A percentile compares a stretch with the other conserved stretches of the same genome.
phyloP scores from a whole-genome alignment of 2,888 invertebrate species.

The Drosophila paracracens region DNA sequence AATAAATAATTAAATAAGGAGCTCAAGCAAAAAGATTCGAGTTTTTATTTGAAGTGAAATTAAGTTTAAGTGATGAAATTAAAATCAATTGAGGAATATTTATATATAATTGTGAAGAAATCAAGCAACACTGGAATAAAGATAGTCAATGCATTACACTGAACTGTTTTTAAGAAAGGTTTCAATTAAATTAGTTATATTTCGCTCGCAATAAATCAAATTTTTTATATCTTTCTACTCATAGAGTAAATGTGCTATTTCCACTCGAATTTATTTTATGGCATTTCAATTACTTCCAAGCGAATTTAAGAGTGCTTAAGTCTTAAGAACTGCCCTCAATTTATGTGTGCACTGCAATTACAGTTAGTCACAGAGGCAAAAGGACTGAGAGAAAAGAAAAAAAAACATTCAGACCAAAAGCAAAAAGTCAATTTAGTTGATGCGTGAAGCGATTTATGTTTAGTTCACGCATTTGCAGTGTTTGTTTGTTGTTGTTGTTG shows the following conservation, averaged over 20 bases:
- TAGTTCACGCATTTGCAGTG: slow-evolving; percentile 56
- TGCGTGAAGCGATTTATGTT: slow-evolving; percentile 73
- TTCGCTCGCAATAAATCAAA: not conserved
- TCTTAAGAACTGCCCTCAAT: slow-evolving; percentile 16
- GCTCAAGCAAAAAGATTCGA: not conserved
- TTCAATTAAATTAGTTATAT: not conserved
- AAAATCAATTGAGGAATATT: not conserved
- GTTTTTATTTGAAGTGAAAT: not conserved
- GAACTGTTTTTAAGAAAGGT: not conserved
- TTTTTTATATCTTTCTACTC: not conserved
- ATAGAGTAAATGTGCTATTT: not conserved
- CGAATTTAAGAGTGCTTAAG: slow-evolving; percentile 15
- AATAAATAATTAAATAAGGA: not conserved
- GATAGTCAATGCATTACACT: not conserved
- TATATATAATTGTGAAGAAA: not conserved
- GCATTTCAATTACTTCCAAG: not conserved
- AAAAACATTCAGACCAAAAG: not conserved
- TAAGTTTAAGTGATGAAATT: not conserved
- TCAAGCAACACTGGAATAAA: not conserved
- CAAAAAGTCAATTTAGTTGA: slow-evolving; percentile 67
- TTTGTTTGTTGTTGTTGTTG: slow-evolving; percentile 39
- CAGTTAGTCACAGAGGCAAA: slow-evolving; percentile 51
- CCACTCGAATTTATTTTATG: slow-evolving; percentile 8
- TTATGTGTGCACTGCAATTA: slow-evolving; percentile 43
- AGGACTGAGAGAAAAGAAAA: not conserved